Base-by-base conservation (phyloP, 2,797 vertebrate genomes). In the Sebastes ruberrimus region DNA sequence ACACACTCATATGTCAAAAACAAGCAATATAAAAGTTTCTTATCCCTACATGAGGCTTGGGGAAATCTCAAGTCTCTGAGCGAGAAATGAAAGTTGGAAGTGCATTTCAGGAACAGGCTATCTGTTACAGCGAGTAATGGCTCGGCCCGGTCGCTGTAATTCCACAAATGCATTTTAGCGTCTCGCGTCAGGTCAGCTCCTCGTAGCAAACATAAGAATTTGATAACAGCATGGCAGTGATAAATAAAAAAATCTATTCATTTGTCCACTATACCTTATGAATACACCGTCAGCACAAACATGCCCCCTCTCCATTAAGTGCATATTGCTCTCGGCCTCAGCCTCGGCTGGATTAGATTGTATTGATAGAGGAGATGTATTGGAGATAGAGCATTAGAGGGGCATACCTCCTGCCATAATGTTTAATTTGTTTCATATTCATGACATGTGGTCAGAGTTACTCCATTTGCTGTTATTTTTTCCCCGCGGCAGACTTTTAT, bases 401-500 rank as follows among this genome's bases (percentile, higher is more conserved):
- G 84, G 83, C 76, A 73, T 86, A 83, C 88, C 88, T 94, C 85
- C 79, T 84, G 86, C 91, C 84, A 88, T 84, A 86, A 84, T 66
- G 73, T 86, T 88, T 93, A 38, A 89, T 94, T 94, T 91, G 87
- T 87, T 91, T 89, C 89, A 80, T 87, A 91, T 88, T 92, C 79
- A 84, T 93, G 90, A 86, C 93, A 95, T 92, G 90, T 95, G 95
- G 88, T 93, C 88, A 60, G 49, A 85, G 84, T 95, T 94, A 93
- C 74, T 87, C 76, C 63, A 81, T 92, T 79, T 86, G 88, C 88
- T 81, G 71, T 88, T 93, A 84, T 89, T 90, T 87, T 2, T 74
- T 80, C 80, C 80, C 82, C 25, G 33, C 61, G 49, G 81, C 83
- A 72, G 67, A 89, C 27, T 66, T 68, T 86, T 73, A 79, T 81